Base-by-base conservation (phyloP, 2,888 invertebrate species). In the Barypeithes pellucidus region DNA sequence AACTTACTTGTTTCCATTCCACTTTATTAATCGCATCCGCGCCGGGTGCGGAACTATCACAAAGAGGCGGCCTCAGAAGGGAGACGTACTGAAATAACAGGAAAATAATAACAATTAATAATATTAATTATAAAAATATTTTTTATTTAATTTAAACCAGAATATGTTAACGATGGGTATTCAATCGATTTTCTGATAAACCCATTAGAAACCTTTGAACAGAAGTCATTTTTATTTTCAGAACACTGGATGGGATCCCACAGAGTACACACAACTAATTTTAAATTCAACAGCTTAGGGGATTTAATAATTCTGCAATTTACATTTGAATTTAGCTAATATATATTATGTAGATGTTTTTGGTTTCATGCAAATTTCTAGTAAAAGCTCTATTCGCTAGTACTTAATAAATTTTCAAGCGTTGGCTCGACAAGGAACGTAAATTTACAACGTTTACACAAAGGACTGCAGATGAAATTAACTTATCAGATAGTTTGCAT, bases 1-100 rank as follows among this genome's bases (percentile, higher is more conserved):
- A 43, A 76, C 67, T 87, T 86, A 95, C 95, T 92, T 95, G 95
- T 86, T 95, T 94, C 96, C 96, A 96, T 87, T 96, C 96, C 71
- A 92, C 91, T 86, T 94, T 93, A 84, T 94, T 93, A 80, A 93
- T 90, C 65, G 89, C 89, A 82, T 93, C 93, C 7, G 90, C 89
- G 22, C 90, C 89, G 63, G 91, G 89, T 29, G 89, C 88, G 14
- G 90, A 88, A 79, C 90, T 89, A 77, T 92, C 91, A 66, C 89
- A 89, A 52, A 95, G 89, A 4, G 96, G 96, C 22, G 96, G 96
- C 73, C 96, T 89, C 69, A 97, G 87, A 41, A 95, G 90, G 1
- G 96, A 96, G 63, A 94, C 90, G 85, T 95, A 97, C 95, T 96
- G 88, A 62, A 90, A 90, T 68, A 20, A 41, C 50, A 61, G 50